Percentiles rank a stretch among this genome's conserved stretches.
Conservation (phyloP, 2,113 vertebrate species). For the Centropus unirufus region DNA sequence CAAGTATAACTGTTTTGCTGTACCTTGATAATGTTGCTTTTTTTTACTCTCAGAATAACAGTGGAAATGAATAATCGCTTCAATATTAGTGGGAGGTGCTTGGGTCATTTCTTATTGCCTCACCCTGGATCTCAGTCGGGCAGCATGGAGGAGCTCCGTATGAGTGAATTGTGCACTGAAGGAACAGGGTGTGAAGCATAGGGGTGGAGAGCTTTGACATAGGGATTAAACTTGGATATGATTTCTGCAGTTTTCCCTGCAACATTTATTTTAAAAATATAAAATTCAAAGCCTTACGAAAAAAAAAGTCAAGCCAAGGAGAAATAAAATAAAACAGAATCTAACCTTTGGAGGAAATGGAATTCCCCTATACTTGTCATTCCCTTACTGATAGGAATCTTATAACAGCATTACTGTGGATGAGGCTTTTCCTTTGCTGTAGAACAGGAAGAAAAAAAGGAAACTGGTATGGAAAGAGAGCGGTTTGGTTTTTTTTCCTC, state of each 20-base stretch:
- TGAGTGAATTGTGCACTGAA: accelerated
- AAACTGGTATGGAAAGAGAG: not conserved
- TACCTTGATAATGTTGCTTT: not conserved
- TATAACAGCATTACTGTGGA: not conserved
- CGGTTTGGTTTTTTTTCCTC: not conserved
- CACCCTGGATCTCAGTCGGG: not conserved
- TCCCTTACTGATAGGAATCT: not conserved
- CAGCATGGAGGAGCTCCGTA: accelerated
- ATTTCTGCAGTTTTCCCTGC: not conserved
- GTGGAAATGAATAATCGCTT: not conserved
- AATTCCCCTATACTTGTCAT: not conserved
- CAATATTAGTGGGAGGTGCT: not conserved
- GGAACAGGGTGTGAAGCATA: accelerated
- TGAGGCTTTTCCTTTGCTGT: not conserved
- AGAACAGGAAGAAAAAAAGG: not conserved
- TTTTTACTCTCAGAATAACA: not conserved
- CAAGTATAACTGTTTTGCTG: not conserved
- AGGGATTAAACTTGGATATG: not conserved
- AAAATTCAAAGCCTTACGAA: not conserved
- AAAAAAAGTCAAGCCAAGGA: not conserved
- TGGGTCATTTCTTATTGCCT: not conserved
- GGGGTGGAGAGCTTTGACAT: not conserved
- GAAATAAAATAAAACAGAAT: not conserved
- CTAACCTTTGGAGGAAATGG: not conserved
- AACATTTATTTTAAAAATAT: not conserved